phyloP scores from a whole-genome alignment of 92 coral and sea anemone species.

The Diadumene lineata region DNA sequence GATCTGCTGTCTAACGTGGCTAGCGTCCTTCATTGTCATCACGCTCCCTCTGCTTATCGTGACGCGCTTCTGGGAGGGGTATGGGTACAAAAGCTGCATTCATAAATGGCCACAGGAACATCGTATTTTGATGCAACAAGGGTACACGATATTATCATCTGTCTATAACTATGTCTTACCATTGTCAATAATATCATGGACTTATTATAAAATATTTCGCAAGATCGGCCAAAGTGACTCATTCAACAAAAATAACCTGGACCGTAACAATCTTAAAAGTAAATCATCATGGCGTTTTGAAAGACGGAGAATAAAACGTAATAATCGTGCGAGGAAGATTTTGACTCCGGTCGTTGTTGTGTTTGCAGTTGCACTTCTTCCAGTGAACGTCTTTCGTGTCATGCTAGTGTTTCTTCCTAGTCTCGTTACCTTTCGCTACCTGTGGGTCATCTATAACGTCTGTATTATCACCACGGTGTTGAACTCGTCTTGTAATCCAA shows the following conservation, averaged over 20 bases:
- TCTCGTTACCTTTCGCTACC: conserved; percentile 16
- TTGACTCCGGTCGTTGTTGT: conserved; percentile 47
- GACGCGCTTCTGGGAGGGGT: conserved; percentile 51
- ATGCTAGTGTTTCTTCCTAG: conserved; percentile 12
- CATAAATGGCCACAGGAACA: conserved; percentile 60
- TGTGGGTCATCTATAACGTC: conserved; percentile 35
- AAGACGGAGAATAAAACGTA: conserved; percentile 25
- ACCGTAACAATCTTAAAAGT: conserved; percentile 1
- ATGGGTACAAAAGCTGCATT: conserved; percentile 47
- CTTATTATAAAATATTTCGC: conserved; percentile 38
- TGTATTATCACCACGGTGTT: conserved; percentile 28
- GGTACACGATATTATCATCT: conserved; percentile 8
- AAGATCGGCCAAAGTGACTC: conserved; percentile 30
- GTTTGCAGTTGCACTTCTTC: conserved; percentile 28
- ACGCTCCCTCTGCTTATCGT: conserved; percentile 71
- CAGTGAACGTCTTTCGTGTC: conserved; percentile 29
- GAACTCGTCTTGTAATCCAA: conserved; percentile 40
- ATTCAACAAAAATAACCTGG: conserved; percentile 22
- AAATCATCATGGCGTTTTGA: conserved; percentile 19
- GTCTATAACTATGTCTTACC: conserved; percentile 31
- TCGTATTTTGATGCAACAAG: conserved; percentile 10
- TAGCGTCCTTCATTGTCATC: conserved; percentile 68
- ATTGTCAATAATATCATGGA: conserved; percentile 33
- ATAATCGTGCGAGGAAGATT: conserved; percentile 34
- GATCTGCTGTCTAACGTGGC: conserved; percentile 54